Evolutionary conservation across 1,140 invertebrate species (phyloP).

Genomic region (Myzus persicae): DNA sequence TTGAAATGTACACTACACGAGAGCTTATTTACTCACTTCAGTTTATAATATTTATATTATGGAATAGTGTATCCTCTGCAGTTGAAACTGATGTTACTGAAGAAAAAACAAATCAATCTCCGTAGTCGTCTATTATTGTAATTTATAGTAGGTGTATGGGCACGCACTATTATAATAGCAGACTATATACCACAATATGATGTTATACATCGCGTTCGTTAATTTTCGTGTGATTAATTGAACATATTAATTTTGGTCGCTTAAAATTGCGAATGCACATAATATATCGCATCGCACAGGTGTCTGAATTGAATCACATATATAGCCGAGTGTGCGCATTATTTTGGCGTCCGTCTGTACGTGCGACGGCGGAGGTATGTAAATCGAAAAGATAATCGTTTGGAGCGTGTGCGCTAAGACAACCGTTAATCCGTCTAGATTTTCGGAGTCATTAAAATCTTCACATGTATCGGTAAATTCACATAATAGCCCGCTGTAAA

Average conservation of each 20-base stretch:
- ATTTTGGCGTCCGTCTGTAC: background rate
- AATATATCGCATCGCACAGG: background rate
- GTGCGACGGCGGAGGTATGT: background rate
- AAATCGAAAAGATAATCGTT: background rate
- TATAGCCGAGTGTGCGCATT: background rate
- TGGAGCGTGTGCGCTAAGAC: background rate
- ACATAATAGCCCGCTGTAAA: background rate
- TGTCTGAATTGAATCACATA: background rate
- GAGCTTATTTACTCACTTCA: background rate
- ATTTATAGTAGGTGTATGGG: background rate
- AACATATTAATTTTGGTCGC: background rate
- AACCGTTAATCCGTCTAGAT: background rate
- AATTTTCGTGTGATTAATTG: background rate
- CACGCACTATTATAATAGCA: background rate
- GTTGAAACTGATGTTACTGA: background rate
- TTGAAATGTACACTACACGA: background rate
- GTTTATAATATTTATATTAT: background rate
- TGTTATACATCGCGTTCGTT: background rate
- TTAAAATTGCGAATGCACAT: background rate
- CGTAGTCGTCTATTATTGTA: background rate
- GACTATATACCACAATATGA: background rate
- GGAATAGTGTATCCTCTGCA: background rate
- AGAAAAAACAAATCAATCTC: background rate
- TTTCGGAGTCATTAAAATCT: constrained; percentile 12
- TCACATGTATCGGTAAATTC: background rate